Percentiles rank a stretch among this genome's conserved stretches.
Evolutionary conservation across 1,140 invertebrate genomes (phyloP).

Genomic region (Lepeophtheirus salmonis): DNA sequence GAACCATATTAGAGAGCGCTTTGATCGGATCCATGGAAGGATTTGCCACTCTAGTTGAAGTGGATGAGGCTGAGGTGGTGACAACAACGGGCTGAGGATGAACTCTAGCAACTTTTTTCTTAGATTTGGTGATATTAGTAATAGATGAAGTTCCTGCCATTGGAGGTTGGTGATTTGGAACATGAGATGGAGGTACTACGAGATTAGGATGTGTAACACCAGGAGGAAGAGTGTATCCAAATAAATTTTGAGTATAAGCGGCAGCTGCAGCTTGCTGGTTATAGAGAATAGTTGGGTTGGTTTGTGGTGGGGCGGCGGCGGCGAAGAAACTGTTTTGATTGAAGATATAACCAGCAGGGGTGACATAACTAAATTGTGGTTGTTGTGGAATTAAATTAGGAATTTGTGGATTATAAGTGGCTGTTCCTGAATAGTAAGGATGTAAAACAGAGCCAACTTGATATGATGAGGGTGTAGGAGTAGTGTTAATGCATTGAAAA

Average conservation of each 20-base stretch:
- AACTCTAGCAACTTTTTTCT: constrained; percentile 9
- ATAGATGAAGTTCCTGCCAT: too few species aligned
- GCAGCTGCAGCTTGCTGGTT: background rate
- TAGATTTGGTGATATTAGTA: background rate
- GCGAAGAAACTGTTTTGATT: background rate
- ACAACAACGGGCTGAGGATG: constrained; percentile 6
- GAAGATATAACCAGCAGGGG: background rate
- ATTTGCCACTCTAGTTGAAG: background rate
- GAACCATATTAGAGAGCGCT: background rate
- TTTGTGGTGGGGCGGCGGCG: background rate
- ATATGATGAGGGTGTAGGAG: too few species aligned
- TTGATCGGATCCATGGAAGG: constrained; percentile 11
- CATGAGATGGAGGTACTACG: too few species aligned
- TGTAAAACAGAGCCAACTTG: too few species aligned
- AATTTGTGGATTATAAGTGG: background rate
- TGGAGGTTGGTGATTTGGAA: background rate
- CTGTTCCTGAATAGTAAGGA: background rate
- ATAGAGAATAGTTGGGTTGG: background rate
- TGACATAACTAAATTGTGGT: background rate
- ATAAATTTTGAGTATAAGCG: background rate
- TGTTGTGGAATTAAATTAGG: background rate
- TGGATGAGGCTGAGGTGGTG: background rate
- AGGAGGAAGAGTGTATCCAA: background rate
- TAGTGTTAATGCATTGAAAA: too few species aligned
- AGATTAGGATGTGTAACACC: background rate